Base-by-base conservation (phyloP, 1,140 invertebrate genomes). In the Penaeus indicus region DNA sequence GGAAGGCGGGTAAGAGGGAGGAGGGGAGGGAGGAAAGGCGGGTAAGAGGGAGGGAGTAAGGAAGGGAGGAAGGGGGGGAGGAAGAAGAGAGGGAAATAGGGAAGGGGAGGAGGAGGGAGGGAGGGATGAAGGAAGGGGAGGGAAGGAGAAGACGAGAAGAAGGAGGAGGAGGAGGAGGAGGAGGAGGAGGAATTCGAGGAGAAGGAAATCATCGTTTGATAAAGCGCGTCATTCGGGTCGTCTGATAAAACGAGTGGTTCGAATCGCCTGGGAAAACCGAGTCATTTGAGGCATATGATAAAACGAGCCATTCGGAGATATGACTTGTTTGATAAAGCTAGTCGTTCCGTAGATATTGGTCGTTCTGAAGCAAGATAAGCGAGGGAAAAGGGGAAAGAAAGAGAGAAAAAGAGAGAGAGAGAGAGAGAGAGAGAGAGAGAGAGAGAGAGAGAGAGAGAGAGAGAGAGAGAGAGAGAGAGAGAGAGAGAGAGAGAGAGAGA, bases 171-270 rank as follows among this genome's bases (percentile, higher is more conserved):
- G 38, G 38, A 38, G 38, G 13, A 32, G 32, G 32, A 32, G 38
- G 25, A 7, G n/a, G n/a, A 32, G 60, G 42, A 19, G 78, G 22
- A 10, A 54, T 54, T 54, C 8, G n/a, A 80, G 82, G n/a, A 67
- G 82, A 84, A 47, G 54, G 75, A 69, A 42, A 54, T 84, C 82
- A 54, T 84, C 62, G 75, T 21, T 84, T 84, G 60, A 61, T 25
- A 19, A 32, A n/a, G 62, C 38, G 32, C 25, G n/a, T 32, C 82
- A 67, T 32, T 7, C 19, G 63, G 42, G 54, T 84, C 63, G 64
- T 27, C 38, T n/a, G 22, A 38, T 21, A 69, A 64, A 64, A 69
- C 25, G 60, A 32, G 38, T 8, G 60, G 18, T 84, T 69, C 63
- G 47, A 13, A 54, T 54, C 54, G 54, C 11, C 54, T 54, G 54